phyloP scores from a whole-genome alignment of 2,797 vertebrate species.

The Calcarius lapponicus region DNA sequence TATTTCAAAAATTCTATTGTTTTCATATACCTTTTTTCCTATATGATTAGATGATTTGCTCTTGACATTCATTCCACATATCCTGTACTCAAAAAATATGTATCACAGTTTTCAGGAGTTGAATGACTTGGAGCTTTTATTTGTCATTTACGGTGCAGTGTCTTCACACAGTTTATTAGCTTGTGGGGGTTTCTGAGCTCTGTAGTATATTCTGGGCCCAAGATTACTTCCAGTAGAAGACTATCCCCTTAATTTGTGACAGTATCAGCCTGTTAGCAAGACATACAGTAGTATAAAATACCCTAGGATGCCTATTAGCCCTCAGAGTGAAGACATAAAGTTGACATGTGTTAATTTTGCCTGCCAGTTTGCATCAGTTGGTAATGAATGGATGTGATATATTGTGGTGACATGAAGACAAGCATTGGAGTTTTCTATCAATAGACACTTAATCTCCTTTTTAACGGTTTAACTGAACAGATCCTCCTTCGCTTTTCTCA shows the following conservation, averaged over 20 bases:
- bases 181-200: not conserved
- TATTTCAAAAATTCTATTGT: not conserved
- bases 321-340: not conserved
- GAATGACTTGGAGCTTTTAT: not conserved
- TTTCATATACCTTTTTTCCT: not conserved
- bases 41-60: not conserved
- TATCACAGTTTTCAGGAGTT: not conserved
- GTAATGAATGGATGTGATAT: slow-evolving; percentile 17
- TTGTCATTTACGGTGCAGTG: not conserved
- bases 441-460: slow-evolving; percentile 18
- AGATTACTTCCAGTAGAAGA: not conserved
- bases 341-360: slow-evolving; percentile 58
- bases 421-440: slow-evolving; percentile 9
- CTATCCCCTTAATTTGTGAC: slow-evolving; percentile 1
- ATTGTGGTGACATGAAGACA: not conserved
- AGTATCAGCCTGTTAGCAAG: slow-evolving; percentile 40
- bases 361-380: slow-evolving; percentile 55
- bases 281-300: not conserved
- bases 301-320: slow-evolving; percentile 11
- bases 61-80: not conserved
- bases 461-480: slow-evolving; percentile 22
- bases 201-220: not conserved
- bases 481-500: not conserved
- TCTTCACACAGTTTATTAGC: not conserved
- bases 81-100: not conserved